phyloP scores from a whole-genome alignment of 2,797 vertebrate genomes.

The Enteromius paludinosus region DNA sequence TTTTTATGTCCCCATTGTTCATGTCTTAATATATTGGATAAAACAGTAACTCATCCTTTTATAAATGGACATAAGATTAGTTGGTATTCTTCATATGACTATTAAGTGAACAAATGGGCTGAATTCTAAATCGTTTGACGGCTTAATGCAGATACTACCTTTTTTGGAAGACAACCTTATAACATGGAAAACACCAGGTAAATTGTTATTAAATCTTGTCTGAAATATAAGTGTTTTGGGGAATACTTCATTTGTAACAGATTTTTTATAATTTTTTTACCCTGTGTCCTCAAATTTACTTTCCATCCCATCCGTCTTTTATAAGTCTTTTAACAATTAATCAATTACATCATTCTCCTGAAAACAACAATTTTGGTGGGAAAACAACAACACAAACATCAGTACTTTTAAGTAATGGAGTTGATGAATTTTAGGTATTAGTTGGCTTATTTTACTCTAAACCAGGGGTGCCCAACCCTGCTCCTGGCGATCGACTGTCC shows the following conservation, averaged over 20 bases:
- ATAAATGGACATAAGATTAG: not conserved
- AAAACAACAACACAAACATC: not conserved
- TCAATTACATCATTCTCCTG: not conserved
- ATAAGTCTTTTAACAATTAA: not conserved
- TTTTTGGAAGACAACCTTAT: not conserved
- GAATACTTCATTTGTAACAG: not conserved
- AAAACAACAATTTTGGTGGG: not conserved
- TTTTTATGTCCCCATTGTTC: not conserved
- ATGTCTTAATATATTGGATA: constrained; percentile 8
- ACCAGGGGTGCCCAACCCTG: no score
- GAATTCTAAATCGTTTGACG: not conserved
- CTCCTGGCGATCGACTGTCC: no score
- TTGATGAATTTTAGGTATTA: not conserved
- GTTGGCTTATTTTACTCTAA: not conserved
- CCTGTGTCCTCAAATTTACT: not conserved
- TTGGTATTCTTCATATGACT: not conserved
- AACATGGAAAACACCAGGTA: not conserved
- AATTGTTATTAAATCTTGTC: not conserved
- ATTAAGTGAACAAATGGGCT: not conserved
- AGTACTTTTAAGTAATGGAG: not conserved
- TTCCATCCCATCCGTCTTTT: not conserved
- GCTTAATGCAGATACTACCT: not conserved
- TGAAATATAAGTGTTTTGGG: not conserved
- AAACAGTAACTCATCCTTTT: not conserved
- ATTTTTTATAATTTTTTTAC: not conserved